A percentile compares a stretch with the other conserved stretches of the same genome.
These are phyloP conservation scores for Entomobrya multifasciata DNA, from an alignment of 2,888 invertebrate species.

Conservation along the genomic window DNA sequence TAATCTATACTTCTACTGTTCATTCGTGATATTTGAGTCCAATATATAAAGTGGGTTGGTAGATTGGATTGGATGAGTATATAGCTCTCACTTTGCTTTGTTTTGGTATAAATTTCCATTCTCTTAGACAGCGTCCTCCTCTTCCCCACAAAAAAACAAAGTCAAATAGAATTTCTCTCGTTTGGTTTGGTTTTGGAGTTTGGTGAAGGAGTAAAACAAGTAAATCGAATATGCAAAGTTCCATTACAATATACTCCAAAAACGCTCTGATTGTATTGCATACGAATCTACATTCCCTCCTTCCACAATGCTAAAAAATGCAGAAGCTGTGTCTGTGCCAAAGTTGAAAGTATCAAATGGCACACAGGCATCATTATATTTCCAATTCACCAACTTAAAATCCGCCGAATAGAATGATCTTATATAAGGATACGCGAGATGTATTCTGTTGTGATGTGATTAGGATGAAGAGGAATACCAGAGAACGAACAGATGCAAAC, in stretches of 20 bases:
- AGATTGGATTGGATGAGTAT: not conserved
- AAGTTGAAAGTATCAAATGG: slow-evolving; percentile 53
- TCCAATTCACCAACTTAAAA: not conserved
- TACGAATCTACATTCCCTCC: too few relatives aligned
- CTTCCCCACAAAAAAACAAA: not conserved
- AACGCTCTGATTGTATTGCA: too few relatives aligned
- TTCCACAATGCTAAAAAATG: not conserved
- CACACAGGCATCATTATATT: slow-evolving; percentile 35
- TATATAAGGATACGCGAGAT: not conserved
- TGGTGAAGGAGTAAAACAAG: not conserved
- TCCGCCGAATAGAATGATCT: too few relatives aligned
- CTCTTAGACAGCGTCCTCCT: not conserved
- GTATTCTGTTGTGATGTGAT: not conserved
- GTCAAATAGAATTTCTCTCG: not conserved
- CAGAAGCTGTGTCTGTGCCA: slow-evolving; percentile 3
- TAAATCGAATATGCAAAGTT: too few relatives aligned
- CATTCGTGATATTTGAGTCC: not conserved
- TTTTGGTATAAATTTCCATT: slow-evolving; percentile 2
- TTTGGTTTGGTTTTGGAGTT: not conserved
- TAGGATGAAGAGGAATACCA: slow-evolving; percentile 5
- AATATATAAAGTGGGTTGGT: not conserved
- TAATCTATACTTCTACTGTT: not conserved
- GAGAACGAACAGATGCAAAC: slow-evolving; percentile 8
- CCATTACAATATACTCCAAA: too few relatives aligned
- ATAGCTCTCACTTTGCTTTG: not conserved